Base-by-base conservation (phyloP, 1,140 invertebrate genomes). In the Ceratina calcarata region DNA sequence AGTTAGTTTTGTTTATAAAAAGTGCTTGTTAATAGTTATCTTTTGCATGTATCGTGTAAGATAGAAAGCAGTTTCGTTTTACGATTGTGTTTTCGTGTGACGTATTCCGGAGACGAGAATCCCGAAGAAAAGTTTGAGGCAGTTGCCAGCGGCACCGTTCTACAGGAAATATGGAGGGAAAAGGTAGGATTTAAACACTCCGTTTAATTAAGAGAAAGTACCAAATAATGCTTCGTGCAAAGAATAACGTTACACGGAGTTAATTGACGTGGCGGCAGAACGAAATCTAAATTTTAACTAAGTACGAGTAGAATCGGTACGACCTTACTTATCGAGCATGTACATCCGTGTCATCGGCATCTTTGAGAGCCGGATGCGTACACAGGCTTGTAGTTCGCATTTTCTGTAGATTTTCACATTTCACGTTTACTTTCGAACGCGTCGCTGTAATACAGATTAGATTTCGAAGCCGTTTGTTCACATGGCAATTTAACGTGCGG, bases 341-440 rank as follows among this genome's bases (percentile, higher is more conserved):
- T 10, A 67, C 62, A 79, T 79, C 78, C 78, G 78, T 79, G 78
- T 79, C 71, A 73, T 37, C 61, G 62, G 70, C 7, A 45, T 13
- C 70, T 79, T 79, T 73, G 78, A 74, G 66, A 60, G 62, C 37
- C 71, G 64, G 51, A 79, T 37, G 3, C 37, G 32, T 79, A 74
- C 18, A 51, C 51, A 3, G 37, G 37, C 37, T 70, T 60, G 71
- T n/a, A 73, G 78, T 79, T 74, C 78, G 61, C 78, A 74, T 79
- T 79, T 78, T 79, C 78, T 51, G 61, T 60, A 37, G 78, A 79
- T 79, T 79, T 79, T 79, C 78, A 79, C 78, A 79, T 79, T 79
- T 79, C 78, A 79, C 78, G 78, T 79, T 79, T 79, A 79, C 78
- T 79, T 79, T 79, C 78, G 62, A 79, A 73, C 55, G 70, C 78